Conservation (phyloP, 2,797 vertebrate genomes). For the Columba guinea region DNA sequence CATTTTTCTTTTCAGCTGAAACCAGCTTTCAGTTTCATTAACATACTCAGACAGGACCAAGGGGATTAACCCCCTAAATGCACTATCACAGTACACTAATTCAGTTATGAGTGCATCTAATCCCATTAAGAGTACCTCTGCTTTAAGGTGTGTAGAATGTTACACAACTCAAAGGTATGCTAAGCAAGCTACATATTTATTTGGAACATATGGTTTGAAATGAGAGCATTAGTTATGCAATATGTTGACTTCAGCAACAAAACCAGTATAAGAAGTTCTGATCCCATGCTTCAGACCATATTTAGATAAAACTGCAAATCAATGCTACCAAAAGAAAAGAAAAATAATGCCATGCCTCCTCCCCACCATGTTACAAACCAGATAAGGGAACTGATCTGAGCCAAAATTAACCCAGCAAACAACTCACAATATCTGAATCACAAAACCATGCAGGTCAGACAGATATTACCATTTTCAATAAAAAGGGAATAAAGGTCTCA, state of each 20-base stretch:
- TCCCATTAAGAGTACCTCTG: background rate
- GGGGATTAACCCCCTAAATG: background rate
- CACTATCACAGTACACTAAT: background rate
- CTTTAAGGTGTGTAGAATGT: background rate
- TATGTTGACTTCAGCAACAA: constrained; percentile 9
- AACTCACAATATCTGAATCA: background rate
- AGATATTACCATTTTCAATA: background rate
- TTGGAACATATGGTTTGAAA: constrained; percentile 43
- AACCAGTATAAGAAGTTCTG: constrained; percentile 19
- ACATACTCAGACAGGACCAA: background rate
- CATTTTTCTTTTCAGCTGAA: constrained; percentile 10
- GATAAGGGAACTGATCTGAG: background rate
- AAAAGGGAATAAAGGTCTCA: background rate
- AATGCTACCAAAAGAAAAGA: background rate
- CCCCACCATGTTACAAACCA: background rate
- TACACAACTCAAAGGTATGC: constrained; percentile 26
- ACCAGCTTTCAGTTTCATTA: background rate
- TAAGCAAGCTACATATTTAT: constrained; percentile 23
- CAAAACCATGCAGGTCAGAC: background rate
- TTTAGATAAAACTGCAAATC: constrained; percentile 32
- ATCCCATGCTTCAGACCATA: background rate
- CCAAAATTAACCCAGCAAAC: background rate
- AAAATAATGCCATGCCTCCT: background rate
- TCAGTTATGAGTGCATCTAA: background rate
- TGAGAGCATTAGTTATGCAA: constrained; percentile 38